Base-by-base conservation (phyloP, 2,797 vertebrate species). In the Varecia variegata region DNA sequence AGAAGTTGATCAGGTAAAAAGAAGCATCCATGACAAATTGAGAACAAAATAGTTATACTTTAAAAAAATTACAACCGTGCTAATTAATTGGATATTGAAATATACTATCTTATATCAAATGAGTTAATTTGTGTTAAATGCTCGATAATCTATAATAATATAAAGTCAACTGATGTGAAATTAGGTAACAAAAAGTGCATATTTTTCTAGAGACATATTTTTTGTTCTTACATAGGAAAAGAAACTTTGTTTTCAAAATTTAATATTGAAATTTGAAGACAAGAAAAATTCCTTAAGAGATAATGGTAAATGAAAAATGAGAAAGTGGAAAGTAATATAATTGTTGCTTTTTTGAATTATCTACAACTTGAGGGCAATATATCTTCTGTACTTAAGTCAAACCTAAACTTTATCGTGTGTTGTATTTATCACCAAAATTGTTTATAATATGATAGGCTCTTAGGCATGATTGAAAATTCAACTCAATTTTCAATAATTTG, bases 61-160 rank as follows among this genome's bases (percentile, higher is more conserved):
- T n/a, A 58, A 50, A 58, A 80, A 84, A 6, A 73, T 54, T 38
- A 52, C 0, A 65, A 68, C 30, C 73, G 35, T 35, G 23, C 15
- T 82, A 54, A 58, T 58, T 76, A 68, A 92, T 77, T 87, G 85
- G 38, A 56, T 85, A 71, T 80, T 90, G 8, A 94, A 79, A 73
- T 71, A 52, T 17, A 76, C 21, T 73, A 43, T 76, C 3, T 47
- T 80, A 32, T 71, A 54, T 62, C 91, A 71, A 43, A 56, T 89
- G 27, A 87, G 8, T 45, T 81, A 45, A 82, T 82, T 82, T 94
- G 21, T 62, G 13, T 10, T 67, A 76, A 90, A 10, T 83, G 1
- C 4, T 65, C n/a, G 50, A 7, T 54, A 85, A 47, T 91, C 56
- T 43, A 20, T 32, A 77, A 87, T 68, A 43, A 70, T 68, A 93